Percentiles rank a stretch among this genome's conserved stretches.
These are phyloP conservation scores for Coelogynopora nodosa DNA, from an alignment of 2,888 invertebrate genomes.

Conservation along the genomic window DNA sequence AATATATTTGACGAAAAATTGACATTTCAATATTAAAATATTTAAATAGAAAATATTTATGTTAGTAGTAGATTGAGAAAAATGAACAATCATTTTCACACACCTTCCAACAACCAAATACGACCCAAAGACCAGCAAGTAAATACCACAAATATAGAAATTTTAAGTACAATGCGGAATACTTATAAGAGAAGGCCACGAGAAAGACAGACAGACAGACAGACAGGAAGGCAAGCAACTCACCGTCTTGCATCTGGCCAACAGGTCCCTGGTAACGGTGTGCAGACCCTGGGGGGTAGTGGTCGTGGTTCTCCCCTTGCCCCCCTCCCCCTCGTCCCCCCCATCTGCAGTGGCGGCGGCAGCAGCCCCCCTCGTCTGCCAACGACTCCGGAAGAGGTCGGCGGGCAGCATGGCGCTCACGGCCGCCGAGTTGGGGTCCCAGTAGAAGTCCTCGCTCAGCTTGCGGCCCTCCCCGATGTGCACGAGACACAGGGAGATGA, in stretches of 20 bases:
- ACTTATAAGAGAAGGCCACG: too few relatives aligned
- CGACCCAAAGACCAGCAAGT: too few relatives aligned
- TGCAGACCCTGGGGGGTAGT: slow-evolving; percentile 15
- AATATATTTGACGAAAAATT: too few relatives aligned
- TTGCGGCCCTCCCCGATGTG: slow-evolving; percentile 82
- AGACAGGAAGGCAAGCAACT: background rate
- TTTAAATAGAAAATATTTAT: too few relatives aligned
- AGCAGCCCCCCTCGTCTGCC: background rate
- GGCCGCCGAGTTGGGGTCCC: slow-evolving; percentile 38
- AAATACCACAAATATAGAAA: too few relatives aligned
- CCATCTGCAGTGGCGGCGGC: background rate
- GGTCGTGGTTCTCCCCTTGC: background rate
- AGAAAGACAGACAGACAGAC: background rate
- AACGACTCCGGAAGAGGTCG: slow-evolving; percentile 16
- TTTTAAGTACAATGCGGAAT: too few relatives aligned
- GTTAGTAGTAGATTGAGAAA: too few relatives aligned
- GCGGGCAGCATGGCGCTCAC: slow-evolving; percentile 72
- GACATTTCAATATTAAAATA: too few relatives aligned
- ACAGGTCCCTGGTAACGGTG: background rate
- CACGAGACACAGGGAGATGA: slow-evolving; percentile 79
- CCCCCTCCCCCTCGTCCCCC: background rate
- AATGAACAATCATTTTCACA: too few relatives aligned
- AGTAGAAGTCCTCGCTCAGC: slow-evolving; percentile 65
- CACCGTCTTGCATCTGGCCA: slow-evolving; percentile 2
- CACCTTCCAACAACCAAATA: too few relatives aligned